Base-by-base conservation (phyloP, 2,113 vertebrate species). In the Hyperoodon ampullatus region DNA sequence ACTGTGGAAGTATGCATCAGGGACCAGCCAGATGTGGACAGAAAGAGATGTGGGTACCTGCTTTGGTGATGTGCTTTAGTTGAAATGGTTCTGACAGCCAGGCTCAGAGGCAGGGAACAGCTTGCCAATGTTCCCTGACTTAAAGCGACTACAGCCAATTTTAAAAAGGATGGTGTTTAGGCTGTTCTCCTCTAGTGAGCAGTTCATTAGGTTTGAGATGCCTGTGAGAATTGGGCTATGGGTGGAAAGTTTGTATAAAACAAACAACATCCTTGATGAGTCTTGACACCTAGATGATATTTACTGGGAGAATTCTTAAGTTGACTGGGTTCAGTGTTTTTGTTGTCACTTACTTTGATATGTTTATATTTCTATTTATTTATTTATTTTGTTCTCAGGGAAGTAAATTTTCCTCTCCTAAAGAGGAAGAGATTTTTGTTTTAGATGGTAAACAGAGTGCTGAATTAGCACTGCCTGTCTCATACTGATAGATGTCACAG, bases 121-220 rank as follows among this genome's bases (percentile, higher is more conserved):
- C 60, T 81, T 93, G 85, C 81, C 85, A 68, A 7, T 88, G 19
- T 95, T 90, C 65, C 58, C 80, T 93, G 68, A 95, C 24, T 85
- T 96, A 39, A 96, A 93, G 60, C 71, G 65, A 93, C 88, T 90
- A 10, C 0, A 26, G 53, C 50, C 28, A 50, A 35, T 72, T 94
- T 95, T 42, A 42, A 35, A 93, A 83, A 68, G 58, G 30, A 58
- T 60, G 11, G 6, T 8, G 30, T 55, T 85, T 24, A 89, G 82
- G 33, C 55, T 39, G 11, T 88, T 93, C 44, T 89, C 50, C 47
- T 84, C 61, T 61, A 26, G 61, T 53, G 61, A 95, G 60, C 93
- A 91, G 30, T 72, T 96, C 72, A 90, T 95, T 84, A 96, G 86
- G 8, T 77, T 93, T 88, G 95, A 91, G n/a, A 77, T 72, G 55